Percentiles rank a stretch among this genome's conserved stretches.
phyloP scores from a whole-genome alignment of 2,888 invertebrate species.

The Acrocyrtus sp. region DNA sequence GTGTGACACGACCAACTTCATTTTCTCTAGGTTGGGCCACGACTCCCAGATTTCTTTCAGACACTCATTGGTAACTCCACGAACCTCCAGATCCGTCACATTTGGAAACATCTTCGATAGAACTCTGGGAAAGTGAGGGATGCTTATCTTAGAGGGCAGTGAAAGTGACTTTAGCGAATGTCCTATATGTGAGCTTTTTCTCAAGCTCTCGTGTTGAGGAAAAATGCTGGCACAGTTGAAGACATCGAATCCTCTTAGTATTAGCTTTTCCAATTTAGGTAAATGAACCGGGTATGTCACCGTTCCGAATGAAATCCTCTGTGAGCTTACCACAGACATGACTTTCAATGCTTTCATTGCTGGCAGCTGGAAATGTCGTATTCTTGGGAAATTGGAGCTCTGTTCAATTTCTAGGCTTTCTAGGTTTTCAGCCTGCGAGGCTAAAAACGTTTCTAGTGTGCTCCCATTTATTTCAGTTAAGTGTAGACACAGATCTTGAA shows the following conservation, averaged over 20 bases:
- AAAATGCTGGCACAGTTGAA: constrained; percentile 30
- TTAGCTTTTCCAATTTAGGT: constrained; percentile 42
- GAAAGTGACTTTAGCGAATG: constrained; percentile 34
- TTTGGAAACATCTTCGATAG: constrained; percentile 48
- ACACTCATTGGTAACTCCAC: constrained; percentile 48
- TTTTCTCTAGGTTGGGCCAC: constrained; percentile 41
- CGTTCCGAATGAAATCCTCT: constrained; percentile 41
- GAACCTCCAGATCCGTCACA: constrained; percentile 46
- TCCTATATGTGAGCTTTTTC: neutral
- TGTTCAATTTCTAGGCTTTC: constrained; percentile 47
- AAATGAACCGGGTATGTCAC: constrained; percentile 24
- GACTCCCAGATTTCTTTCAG: constrained; percentile 49
- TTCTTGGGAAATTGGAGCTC: constrained; percentile 46
- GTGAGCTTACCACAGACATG: constrained; percentile 34
- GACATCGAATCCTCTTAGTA: constrained; percentile 42
- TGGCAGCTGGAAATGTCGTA: constrained; percentile 43
- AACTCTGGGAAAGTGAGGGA: constrained; percentile 39
- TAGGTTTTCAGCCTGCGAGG: constrained; percentile 34
- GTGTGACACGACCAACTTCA: constrained; percentile 48
- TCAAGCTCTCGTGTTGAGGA: constrained; percentile 23
- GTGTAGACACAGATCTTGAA: constrained; percentile 52
- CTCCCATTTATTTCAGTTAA: constrained; percentile 29
- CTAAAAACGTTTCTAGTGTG: constrained; percentile 41
- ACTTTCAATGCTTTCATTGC: constrained; percentile 38
- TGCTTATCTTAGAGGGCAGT: constrained; percentile 47